Base-by-base conservation (phyloP, 1,140 invertebrate genomes). In the Papilio glaucus region DNA sequence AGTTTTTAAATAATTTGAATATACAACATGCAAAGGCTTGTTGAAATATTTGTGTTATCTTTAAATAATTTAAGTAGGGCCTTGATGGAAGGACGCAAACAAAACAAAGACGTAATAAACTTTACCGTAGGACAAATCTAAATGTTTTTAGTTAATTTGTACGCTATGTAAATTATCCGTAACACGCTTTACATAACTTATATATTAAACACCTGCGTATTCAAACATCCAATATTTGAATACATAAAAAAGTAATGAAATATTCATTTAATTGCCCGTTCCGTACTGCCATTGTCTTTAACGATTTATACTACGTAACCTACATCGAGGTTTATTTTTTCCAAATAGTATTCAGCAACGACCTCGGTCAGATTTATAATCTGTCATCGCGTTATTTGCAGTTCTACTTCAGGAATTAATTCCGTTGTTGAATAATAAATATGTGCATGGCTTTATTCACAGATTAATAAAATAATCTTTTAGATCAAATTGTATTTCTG, bases 181-280 rank as follows among this genome's bases (percentile, higher is more conserved):
- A 24, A 69, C 67, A 49, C 67, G 67, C 67, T 69, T 49, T 69
- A 69, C 67, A 69, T 69, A 69, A 69, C 42, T 69, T 49, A 61
- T 42, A 71, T 60, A 63, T 65, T 39, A 67, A 78, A 76, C 77
- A 78, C 77, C 77, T 78, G 77, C 72, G 72, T 71, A 74, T 42
- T 57, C 38, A 68, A 53, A 41, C 13, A 13, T 24, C 10, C 37
- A 63, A 72, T 57, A 71, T 72, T 74, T 72, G 53, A 69, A 69
- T 42, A 39, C 24, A 77, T 73, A 83, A 81, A 82, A 85, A 85
- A 72, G 53, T 76, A 78, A 85, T 87, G 79, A 85, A 85, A 84
- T 84, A 86, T 87, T 87, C 83, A 85, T 85, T 78, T 85, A 83
- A 87, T 80, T 80, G 80, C 65, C 60, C 68, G 76, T 79, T 77